Conservation (phyloP, 1,140 invertebrate species). For the Leptinotarsa undecemlineata region DNA sequence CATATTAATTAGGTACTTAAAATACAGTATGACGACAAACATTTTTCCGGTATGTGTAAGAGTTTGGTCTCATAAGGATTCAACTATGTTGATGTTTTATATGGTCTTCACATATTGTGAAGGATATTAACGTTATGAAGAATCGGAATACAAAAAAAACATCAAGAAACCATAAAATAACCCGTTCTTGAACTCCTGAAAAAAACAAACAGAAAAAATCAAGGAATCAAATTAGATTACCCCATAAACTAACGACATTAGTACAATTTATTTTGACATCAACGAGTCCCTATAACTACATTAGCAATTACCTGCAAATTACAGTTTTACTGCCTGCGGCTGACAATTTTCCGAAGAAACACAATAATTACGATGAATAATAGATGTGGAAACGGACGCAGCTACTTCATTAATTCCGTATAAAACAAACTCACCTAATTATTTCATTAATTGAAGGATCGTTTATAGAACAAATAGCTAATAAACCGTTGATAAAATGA, state of each 20-base stretch:
- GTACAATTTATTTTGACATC: not conserved
- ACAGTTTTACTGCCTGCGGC: not conserved
- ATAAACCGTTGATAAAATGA: constrained; percentile 23
- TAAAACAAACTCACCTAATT: constrained; percentile 33
- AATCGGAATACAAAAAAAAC: no score
- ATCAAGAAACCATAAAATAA: no score
- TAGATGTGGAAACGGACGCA: constrained; percentile 28
- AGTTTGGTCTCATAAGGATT: no score
- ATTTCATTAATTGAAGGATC: constrained; percentile 38
- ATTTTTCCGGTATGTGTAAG: no score
- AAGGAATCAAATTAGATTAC: constrained; percentile 1
- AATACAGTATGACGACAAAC: no score
- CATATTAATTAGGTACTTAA: no score
- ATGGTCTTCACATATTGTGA: no score
- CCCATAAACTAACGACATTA: not conserved
- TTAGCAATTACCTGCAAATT: constrained; percentile 13
- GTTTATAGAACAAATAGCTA: constrained; percentile 37
- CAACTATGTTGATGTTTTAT: no score
- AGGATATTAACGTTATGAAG: no score
- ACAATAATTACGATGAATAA: constrained; percentile 34
- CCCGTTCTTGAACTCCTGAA: no score
- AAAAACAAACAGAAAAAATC: no score
- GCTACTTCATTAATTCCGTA: constrained; percentile 30
- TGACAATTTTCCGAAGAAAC: constrained; percentile 13
- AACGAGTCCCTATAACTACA: constrained; percentile 3